Conservation (phyloP, 1,140 invertebrate species). For the Meloidogyne chitwoodi region DNA sequence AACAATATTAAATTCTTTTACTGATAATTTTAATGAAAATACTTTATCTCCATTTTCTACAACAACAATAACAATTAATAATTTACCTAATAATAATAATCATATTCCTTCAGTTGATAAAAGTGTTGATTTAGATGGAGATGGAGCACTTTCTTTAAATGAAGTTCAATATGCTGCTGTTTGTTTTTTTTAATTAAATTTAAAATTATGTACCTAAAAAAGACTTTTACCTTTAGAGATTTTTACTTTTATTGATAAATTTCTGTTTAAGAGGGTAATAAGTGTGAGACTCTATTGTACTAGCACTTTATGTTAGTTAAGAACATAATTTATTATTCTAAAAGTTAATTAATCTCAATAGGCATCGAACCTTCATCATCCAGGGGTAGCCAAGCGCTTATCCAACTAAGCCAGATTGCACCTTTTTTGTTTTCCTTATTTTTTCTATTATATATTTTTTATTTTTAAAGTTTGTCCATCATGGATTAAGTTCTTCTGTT, state of each 20-base stretch:
- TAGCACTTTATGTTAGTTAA: too few species aligned
- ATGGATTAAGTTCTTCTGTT: constrained; percentile 53
- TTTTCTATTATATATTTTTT: neutral
- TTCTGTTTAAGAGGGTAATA: too few species aligned
- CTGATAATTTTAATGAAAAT: neutral
- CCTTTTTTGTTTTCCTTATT: too few species aligned
- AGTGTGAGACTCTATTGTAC: too few species aligned
- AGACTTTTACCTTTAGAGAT: too few species aligned
- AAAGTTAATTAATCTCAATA: too few species aligned
- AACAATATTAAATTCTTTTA: neutral
- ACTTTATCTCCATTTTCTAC: constrained; percentile 5
- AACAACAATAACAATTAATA: neutral
- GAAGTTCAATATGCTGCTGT: constrained; percentile 57
- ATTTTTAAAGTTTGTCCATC: constrained; percentile 49
- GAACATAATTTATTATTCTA: too few species aligned
- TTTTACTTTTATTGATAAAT: too few species aligned
- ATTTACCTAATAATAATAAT: constrained; percentile 18
- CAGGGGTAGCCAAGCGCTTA: too few species aligned
- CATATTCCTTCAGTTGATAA: constrained; percentile 47
- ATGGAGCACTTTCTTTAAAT: constrained; percentile 46
- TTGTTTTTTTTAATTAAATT: neutral
- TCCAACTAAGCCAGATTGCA: too few species aligned
- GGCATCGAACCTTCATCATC: too few species aligned
- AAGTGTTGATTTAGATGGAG: constrained; percentile 54
- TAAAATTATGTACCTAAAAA: too few species aligned